These are phyloP conservation scores for Myopa tessellatipennis DNA, from an alignment of 2,888 invertebrate species.

Conservation along the genomic window DNA sequence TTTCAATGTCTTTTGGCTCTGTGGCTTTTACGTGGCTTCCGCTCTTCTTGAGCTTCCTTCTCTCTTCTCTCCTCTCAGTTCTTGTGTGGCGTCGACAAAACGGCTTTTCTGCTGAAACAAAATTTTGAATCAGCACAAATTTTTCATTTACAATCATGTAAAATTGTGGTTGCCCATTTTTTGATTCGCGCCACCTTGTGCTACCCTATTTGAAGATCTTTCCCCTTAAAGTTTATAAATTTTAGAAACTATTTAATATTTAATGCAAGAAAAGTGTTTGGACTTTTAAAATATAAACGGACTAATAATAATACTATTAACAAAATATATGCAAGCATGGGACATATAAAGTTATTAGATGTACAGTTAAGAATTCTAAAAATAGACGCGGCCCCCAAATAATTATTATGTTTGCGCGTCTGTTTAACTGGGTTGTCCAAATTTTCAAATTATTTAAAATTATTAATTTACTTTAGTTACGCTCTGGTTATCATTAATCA, in stretches of 20 bases:
- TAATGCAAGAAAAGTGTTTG: too few relatives aligned
- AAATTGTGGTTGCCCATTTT: conserved; percentile 8
- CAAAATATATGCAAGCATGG: too few relatives aligned
- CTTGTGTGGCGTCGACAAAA: background rate
- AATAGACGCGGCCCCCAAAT: too few relatives aligned
- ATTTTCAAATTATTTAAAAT: too few relatives aligned
- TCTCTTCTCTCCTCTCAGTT: background rate
- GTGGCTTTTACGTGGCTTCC: background rate
- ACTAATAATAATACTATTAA: too few relatives aligned
- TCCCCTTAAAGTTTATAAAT: too few relatives aligned
- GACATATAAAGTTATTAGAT: too few relatives aligned
- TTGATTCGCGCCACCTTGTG: background rate
- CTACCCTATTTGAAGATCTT: background rate
- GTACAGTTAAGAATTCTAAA: too few relatives aligned
- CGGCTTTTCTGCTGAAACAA: conserved; percentile 26
- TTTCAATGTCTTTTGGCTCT: background rate
- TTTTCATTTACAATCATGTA: conserved; percentile 22
- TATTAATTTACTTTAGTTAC: background rate
- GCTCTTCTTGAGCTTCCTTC: background rate
- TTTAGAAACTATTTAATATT: too few relatives aligned
- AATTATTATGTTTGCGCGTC: too few relatives aligned
- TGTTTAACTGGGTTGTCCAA: too few relatives aligned
- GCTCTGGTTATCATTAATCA: background rate
- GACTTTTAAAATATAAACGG: too few relatives aligned
- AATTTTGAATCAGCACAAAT: conserved; percentile 35